These are phyloP conservation scores for Tokudaia tokunoshimensis DNA, from an alignment of 2,797 vertebrate genomes.

Conservation along the genomic window DNA sequence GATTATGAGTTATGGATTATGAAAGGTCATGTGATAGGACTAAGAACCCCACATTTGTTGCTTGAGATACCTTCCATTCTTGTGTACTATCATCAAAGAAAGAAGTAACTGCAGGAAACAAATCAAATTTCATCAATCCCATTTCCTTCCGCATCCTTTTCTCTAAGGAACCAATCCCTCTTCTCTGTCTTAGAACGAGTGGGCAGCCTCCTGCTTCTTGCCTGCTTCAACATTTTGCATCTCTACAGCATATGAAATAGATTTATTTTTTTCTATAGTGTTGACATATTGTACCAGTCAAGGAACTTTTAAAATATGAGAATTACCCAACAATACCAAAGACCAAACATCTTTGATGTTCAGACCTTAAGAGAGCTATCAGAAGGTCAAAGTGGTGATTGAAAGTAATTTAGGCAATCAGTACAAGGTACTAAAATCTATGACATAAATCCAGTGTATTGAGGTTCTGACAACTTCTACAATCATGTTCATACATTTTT, in stretches of 20 bases:
- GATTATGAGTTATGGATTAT: not conserved
- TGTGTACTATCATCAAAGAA: not conserved
- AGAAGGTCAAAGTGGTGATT: not conserved
- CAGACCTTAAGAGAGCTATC: not conserved
- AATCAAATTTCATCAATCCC: not conserved
- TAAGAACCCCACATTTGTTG: not conserved
- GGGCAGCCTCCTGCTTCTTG: not conserved
- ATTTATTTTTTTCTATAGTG: not conserved
- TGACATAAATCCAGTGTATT: not conserved
- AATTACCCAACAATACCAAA: not conserved
- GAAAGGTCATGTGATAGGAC: not conserved
- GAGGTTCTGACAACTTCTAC: not conserved
- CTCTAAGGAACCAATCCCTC: not conserved
- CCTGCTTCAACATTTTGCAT: not conserved
- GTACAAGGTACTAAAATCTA: not conserved
- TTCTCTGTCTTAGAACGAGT: not conserved
- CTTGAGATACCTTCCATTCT: not conserved
- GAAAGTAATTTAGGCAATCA: not conserved
- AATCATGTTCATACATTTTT: not conserved
- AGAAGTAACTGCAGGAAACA: not conserved
- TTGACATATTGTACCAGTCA: not conserved
- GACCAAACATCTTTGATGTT: slow-evolving; percentile 32
- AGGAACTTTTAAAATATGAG: not conserved
- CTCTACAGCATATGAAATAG: not conserved
- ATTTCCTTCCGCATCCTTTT: not conserved